Base-by-base conservation (phyloP, 1,140 invertebrate genomes). In the Drosophila ambigua region DNA sequence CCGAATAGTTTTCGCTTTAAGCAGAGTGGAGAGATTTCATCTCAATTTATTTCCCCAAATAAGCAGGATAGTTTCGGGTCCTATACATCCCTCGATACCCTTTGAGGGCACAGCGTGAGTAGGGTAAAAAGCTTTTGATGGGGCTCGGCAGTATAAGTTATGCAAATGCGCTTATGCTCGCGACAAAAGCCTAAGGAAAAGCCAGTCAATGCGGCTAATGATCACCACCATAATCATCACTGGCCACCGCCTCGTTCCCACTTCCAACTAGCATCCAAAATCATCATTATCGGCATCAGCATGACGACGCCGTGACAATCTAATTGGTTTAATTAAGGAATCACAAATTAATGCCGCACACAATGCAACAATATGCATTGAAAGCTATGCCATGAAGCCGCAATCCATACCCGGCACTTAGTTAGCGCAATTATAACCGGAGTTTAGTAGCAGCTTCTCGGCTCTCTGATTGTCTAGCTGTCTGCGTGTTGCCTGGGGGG, bases 301-400 rank as follows among this genome's bases (percentile, higher is more conserved):
- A 49, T 31, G 52, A 48, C 35, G 41, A 57, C 61, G 57, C 50
- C 72, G 77, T 51, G 51, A 55, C 51, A 63, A 48, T 52, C 74
- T 87, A 87, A 87, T 87, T 87, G 82, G 74, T 69, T 87, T 76
- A 87, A 87, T 88, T 88, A 88, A 76, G 78, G 71, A 79, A 87
- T 88, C 82, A 78, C 77, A 78, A 87, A 87, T 85, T 87, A 87
- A 85, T 85, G 59, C 59, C 43, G 16, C 50, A 66, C 54, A 74
- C 75, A 75, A 68, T 72, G 57, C 48, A 52, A 60, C 48, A 52
- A 60, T 62, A 82, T 69, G 68, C 69, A 72, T 57, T 43, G 13
- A 35, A 61, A 74, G 73, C 73, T 9, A 68, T 68, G 28, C 73
- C 54, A 52, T 67, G 52, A 68, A 57, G 63, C 57, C 72, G 73